Base-by-base conservation (phyloP, 2,797 vertebrate species). In the Sternotherus odoratus region DNA sequence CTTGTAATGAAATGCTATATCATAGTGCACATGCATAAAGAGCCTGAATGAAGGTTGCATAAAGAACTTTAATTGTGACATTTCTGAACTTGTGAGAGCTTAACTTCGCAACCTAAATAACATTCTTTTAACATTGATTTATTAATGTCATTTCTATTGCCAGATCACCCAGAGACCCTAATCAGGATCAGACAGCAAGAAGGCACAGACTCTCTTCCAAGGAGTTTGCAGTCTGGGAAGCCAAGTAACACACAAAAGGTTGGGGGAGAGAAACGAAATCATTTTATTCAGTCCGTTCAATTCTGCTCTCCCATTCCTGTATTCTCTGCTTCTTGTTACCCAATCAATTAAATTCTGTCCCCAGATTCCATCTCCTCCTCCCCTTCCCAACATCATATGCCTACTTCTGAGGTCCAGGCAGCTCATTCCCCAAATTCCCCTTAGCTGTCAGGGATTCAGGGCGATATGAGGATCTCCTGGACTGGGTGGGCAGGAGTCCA, bases 81-180 rank as follows among this genome's bases (percentile, higher is more conserved):
- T 83, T 83, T 91, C 77, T 51, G 77, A 46, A 75, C 91, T 95
- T 90, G n/a, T 0, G 0, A 26, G 50, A 56, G 39, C 28, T 89
- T 93, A 75, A 53, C 86, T 94, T 92, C 83, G 21, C 79, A 69
- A 83, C 50, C 60, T 79, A 89, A 93, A 75, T 28, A 92, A 93
- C 43, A 43, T n/a, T 86, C 26, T 63, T 56, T 86, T 16, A 43
- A 77, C 19, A 10, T 49, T 88, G 46, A 91, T 80, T 89, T 92
- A 88, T 57, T 54, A 77, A 16, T 30, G 80, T 63, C 83, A 77
- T 12, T 36, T 81, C 60, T 82, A 53, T 74, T 79, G 81, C 36
- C 43, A 72, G 17, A 56, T 57, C 16, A 79, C 48, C 36, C 53
- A 10, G 39, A 93, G 77, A 33, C 36, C 95, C 15, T 85, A 83